Percentiles rank a stretch among this genome's conserved stretches.
Conservation (phyloP, 1,140 invertebrate genomes). For the Sminthurinus signatus region DNA sequence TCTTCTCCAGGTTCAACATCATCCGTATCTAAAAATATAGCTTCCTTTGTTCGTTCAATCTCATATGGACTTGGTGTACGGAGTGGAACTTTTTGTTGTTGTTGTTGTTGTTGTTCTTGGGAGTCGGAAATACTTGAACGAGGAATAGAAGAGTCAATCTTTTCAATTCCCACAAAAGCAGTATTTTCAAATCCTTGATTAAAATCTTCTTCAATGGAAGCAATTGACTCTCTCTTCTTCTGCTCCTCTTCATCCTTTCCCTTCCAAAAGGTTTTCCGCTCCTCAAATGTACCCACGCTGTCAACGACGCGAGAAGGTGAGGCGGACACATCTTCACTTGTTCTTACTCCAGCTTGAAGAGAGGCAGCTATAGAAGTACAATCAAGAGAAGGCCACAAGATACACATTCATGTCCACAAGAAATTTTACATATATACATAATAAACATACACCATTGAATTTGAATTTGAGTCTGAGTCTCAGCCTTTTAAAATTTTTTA, state of each 20-base stretch:
- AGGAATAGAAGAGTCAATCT: constrained; percentile 39
- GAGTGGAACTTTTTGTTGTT: neutral
- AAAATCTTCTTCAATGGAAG: constrained; percentile 25
- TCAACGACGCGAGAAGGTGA: constrained; percentile 37
- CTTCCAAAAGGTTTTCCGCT: constrained; percentile 33
- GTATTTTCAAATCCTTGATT: constrained; percentile 49
- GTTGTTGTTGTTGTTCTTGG: neutral
- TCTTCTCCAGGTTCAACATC: constrained; percentile 25
- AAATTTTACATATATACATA: too few species aligned
- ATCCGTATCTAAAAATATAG: constrained; percentile 37
- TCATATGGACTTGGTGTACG: constrained; percentile 36
- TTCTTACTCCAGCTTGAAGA: neutral
- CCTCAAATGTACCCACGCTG: constrained; percentile 30
- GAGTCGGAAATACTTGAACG: neutral
- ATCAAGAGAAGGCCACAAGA: constrained; percentile 5
- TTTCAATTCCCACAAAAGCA: constrained; percentile 49
- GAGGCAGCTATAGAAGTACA: neutral
- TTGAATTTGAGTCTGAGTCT: too few species aligned
- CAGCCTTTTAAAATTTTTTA: too few species aligned
- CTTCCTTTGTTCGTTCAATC: constrained; percentile 34
- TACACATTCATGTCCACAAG: constrained; percentile 9
- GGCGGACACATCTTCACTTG: constrained; percentile 22
- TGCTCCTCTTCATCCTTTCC: constrained; percentile 35
- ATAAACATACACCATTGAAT: too few species aligned
- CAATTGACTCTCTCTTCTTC: constrained; percentile 34